phyloP scores from a whole-genome alignment of 2,888 invertebrate species.

The Hetaerina titia region DNA sequence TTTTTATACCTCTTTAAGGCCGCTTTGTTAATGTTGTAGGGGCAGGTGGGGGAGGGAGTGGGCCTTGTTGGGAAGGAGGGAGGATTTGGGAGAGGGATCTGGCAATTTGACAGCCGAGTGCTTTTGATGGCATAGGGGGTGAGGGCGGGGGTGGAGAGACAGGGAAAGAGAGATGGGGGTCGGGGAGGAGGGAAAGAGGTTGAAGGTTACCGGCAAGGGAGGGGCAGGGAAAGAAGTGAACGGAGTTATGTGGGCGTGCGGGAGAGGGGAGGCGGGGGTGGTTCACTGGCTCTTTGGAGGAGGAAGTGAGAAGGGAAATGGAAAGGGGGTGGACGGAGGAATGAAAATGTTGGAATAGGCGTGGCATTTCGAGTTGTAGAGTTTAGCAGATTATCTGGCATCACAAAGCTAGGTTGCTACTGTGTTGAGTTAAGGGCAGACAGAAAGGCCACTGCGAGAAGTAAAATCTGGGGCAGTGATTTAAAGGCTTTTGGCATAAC shows the following conservation, averaged over 20 bases:
- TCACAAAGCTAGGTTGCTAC: neutral
- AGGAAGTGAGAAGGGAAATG: neutral
- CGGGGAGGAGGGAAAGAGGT: neutral
- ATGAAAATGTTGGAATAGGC: neutral
- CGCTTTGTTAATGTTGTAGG: slow-evolving; percentile 54
- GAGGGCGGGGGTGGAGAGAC: neutral
- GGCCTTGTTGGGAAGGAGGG: neutral
- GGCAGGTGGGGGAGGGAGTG: slow-evolving; percentile 26
- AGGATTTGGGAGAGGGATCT: neutral
- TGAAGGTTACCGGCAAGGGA: neutral
- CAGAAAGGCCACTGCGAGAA: neutral
- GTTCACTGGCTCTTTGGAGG: neutral
- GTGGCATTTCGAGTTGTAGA: neutral
- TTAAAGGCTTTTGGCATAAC: neutral
- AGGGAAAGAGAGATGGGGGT: neutral
- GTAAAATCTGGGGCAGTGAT: neutral
- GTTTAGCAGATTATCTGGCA: neutral
- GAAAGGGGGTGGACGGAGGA: neutral
- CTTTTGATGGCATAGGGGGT: slow-evolving; percentile 39
- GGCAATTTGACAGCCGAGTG: slow-evolving; percentile 65
- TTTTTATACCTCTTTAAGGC: slow-evolving; percentile 47
- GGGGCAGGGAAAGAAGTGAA: neutral
- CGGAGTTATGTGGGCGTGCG: neutral
- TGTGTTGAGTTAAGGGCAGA: neutral
- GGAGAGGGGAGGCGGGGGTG: neutral